Conservation (phyloP, 2,113 vertebrate species). For the Tetrax tetrax region DNA sequence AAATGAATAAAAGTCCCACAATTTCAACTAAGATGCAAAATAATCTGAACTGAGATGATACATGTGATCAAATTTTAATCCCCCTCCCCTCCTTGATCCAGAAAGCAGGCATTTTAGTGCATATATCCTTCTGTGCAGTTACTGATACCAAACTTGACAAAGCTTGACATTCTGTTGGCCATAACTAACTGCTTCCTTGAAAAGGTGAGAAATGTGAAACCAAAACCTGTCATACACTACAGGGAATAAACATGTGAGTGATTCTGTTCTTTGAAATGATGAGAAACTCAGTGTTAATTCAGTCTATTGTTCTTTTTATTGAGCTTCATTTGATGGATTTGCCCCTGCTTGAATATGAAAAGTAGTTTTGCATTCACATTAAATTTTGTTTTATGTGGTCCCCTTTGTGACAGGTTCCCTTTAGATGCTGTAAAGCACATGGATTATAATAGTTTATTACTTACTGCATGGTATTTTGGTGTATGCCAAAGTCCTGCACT, state of each 20-base stretch:
- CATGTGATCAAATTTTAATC: not conserved
- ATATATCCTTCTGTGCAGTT: not conserved
- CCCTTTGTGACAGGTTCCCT: not conserved
- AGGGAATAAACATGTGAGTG: slow-evolving; percentile 24
- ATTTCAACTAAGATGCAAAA: not conserved
- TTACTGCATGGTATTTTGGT: not conserved
- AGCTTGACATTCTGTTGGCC: not conserved
- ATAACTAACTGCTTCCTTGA: not conserved
- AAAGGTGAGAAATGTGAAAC: slow-evolving; percentile 37
- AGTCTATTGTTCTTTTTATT: slow-evolving; percentile 20
- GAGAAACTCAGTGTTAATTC: slow-evolving; percentile 41
- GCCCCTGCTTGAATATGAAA: slow-evolving; percentile 25
- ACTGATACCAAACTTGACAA: not conserved
- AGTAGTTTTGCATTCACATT: slow-evolving; percentile 17
- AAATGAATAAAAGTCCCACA: not conserved
- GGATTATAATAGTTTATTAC: slow-evolving; percentile 19
- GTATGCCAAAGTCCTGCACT: not conserved
- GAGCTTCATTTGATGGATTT: slow-evolving; percentile 25
- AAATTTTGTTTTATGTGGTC: not conserved
- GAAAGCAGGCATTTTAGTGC: not conserved
- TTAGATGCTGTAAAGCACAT: not conserved
- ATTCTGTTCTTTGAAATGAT: slow-evolving; percentile 23
- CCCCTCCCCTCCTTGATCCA: not conserved
- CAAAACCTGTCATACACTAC: not conserved
- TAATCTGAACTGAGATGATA: not conserved